Evolutionary conservation across 2,888 invertebrate genomes (phyloP).

Genomic region (Branchellion lobata): DNA sequence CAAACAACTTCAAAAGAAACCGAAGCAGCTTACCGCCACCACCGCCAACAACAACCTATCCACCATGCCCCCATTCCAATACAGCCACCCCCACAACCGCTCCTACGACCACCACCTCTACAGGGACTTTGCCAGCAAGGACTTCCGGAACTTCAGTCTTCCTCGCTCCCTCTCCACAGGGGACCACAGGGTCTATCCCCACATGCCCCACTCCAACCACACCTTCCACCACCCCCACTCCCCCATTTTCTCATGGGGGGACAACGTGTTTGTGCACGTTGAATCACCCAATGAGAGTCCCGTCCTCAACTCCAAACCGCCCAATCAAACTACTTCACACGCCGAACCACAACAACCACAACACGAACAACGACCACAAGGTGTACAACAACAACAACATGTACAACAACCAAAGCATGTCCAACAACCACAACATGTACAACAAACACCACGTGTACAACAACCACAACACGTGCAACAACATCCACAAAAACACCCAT

Average conservation of each 20-base stretch:
- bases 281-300: constrained; percentile 39
- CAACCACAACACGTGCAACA: too few species aligned
- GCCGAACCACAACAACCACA: neutral
- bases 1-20: neutral
- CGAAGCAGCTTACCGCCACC: neutral
- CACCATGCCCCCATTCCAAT: neutral
- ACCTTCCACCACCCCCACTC: neutral
- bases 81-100: neutral
- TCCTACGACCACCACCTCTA: neutral
- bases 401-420: too few species aligned
- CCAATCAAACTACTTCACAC: neutral
- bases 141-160: neutral
- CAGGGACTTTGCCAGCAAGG: neutral
- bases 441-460: neutral
- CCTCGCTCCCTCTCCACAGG: neutral
- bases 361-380: neutral
- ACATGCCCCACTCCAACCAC: neutral
- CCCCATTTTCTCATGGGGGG: constrained; percentile 4
- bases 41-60: neutral
- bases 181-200: neutral
- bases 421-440: neutral
- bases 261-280: constrained; percentile 39
- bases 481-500: neutral
- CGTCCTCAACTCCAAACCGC: neutral
- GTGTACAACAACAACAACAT: neutral